Evolutionary conservation across 1,140 invertebrate species (phyloP), one percentile per base, ranked within the genome.

Genomic region (Drosophila mauritiana): DNA sequence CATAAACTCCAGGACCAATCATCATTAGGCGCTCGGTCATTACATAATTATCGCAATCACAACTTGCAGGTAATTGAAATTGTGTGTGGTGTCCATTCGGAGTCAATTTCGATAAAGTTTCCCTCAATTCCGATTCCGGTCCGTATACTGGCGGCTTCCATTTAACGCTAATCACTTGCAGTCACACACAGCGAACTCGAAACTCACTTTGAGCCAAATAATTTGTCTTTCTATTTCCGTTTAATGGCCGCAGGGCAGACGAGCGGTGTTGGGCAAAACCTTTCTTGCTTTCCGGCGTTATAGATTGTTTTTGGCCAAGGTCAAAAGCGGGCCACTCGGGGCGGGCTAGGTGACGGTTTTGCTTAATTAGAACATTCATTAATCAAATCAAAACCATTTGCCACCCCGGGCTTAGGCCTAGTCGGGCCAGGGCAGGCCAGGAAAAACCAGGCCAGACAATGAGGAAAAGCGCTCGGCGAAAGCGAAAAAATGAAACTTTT

Each of bases 351-450:
- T 88, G 84, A 88, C 86, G 88, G 89, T 90, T 90, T 90, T 90
- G 88, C 88, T 90, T 90, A 90, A 90, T 90, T 90, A 90, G 88
- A 90, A 91, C 88, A 90, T 90, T 91, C 88, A 90, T 90, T 90
- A 90, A 90, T 90, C 88, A 90, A 90, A 90, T 90, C 88, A 90
- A 90, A 91, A 90, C 88, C 88, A 90, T 90, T 90, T 90, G 88
- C 88, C 88, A 82, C 89, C 88, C 88, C n/a, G 34, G 80, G 73
- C 75, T 78, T 43, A 70, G 65, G 56, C 56, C 65, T 70, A 68
- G 73, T 63, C 48, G n/a, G 45, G 56, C 57, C 46, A 63, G 45
- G 56, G 51, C 46, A 63, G 40, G 27, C 20, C 20, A 22, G 36
- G 27, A 31, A 31, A 31, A 31, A 31, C 57, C 46, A 63, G 49